Conservation (phyloP, 2,888 invertebrate species). For the Icerya purchasi region DNA sequence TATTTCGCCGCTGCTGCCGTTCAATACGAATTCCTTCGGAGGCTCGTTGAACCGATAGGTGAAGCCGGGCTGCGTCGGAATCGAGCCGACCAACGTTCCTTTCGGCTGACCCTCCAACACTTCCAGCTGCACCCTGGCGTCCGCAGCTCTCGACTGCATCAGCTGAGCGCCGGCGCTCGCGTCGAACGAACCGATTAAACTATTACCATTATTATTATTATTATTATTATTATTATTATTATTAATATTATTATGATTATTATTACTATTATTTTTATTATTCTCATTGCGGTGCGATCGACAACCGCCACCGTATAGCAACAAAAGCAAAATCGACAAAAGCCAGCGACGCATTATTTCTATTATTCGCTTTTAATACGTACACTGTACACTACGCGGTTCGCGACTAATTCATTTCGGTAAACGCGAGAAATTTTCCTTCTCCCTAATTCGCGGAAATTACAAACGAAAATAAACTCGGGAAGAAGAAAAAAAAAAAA, state of each 20-base stretch:
- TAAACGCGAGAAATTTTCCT: no score
- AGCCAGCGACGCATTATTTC: no score
- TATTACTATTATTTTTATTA: not conserved
- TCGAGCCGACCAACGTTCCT: conserved; percentile 65
- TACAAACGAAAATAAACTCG: not conserved
- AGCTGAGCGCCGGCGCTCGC: conserved; percentile 21
- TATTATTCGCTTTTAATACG: no score
- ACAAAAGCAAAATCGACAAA: no score
- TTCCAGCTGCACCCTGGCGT: conserved; percentile 65
- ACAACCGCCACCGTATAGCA: conserved; percentile 24
- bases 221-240: conserved; percentile 6
- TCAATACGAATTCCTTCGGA: conserved; percentile 63
- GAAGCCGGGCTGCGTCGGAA: conserved; percentile 68
- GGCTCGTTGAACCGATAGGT: conserved; percentile 85
- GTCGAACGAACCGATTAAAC: not conserved
- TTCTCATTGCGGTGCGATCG: no score
- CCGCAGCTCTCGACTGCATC: conserved; percentile 74
- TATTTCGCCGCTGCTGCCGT: conserved; percentile 65
- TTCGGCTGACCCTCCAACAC: conserved; percentile 65
- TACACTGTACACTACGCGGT: no score
- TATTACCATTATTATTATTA: conserved; percentile 2
- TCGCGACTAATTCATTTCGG: no score
- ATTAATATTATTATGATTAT: conserved; percentile 20
- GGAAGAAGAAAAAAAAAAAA: not conserved
- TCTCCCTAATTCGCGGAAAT: not conserved